Conservation (phyloP, 2,888 invertebrate species). For the Eutolmus rufibarbis region DNA sequence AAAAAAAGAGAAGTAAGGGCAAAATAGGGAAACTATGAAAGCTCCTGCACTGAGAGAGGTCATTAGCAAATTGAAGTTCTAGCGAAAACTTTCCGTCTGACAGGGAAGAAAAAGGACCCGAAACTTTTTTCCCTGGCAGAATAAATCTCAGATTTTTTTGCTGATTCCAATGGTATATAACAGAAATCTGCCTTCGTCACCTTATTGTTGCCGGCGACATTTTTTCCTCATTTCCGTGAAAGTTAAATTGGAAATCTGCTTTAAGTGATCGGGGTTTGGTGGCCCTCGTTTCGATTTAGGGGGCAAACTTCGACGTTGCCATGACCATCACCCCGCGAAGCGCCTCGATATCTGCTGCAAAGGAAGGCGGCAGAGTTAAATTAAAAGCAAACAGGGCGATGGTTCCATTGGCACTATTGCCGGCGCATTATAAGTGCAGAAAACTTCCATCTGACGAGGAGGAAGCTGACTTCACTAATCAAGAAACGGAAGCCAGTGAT, state of each 20-base stretch:
- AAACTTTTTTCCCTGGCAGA: background rate
- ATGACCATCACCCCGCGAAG: background rate
- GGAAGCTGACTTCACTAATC: background rate
- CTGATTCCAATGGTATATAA: background rate
- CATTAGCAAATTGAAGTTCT: constrained; percentile 30
- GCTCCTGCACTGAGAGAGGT: background rate
- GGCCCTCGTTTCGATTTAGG: background rate
- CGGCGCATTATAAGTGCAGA: background rate
- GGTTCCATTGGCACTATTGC: background rate
- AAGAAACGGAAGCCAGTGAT: background rate
- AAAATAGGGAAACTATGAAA: constrained; percentile 9
- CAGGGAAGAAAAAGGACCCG: background rate
- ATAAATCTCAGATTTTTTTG: constrained; percentile 1
- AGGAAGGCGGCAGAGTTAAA: background rate
- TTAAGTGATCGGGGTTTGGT: background rate
- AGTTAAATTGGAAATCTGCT: constrained; percentile 27
- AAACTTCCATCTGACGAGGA: background rate
- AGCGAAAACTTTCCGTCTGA: background rate
- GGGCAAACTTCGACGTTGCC: background rate
- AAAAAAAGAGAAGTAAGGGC: no score
- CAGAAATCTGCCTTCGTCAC: constrained; percentile 29
- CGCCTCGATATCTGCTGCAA: background rate
- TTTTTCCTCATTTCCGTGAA: background rate
- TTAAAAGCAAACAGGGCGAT: background rate
- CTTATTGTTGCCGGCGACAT: background rate